phyloP scores from a whole-genome alignment of 37 sponge, comb jelly and placozoan species.

The Ianthella basta region DNA sequence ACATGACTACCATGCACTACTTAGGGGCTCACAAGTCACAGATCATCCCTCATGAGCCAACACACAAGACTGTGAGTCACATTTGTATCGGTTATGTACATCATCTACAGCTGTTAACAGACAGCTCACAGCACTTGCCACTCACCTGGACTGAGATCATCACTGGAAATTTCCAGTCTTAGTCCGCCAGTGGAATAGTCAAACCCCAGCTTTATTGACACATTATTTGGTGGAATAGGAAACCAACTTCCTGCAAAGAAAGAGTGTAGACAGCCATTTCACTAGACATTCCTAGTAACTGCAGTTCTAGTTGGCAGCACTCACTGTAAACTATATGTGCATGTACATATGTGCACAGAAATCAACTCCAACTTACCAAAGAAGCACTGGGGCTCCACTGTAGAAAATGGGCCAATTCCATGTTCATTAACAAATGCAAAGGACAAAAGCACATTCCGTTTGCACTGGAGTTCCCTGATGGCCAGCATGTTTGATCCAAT shows the following conservation, averaged over 20 bases:
- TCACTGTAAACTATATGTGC: no score
- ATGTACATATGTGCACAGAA: no score
- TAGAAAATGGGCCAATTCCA: neutral
- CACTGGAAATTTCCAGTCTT: neutral
- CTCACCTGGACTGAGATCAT: constrained; percentile 7
- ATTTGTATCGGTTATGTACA: no score
- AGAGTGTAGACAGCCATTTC: no score
- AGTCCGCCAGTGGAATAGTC: neutral
- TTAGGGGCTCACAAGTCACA: no score
- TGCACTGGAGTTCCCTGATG: constrained; percentile 11
- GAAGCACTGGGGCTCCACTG: neutral
- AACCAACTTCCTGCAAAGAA: constrained; percentile 12
- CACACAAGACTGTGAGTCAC: no score
- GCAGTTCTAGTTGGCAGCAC: no score
- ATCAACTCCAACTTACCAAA: neutral
- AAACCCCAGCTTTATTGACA: neutral
- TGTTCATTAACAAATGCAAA: constrained; percentile 1
- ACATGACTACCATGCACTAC: no score
- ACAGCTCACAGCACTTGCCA: neutral
- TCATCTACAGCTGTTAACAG: no score
- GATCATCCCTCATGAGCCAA: no score
- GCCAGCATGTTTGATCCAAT: neutral
- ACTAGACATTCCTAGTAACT: no score
- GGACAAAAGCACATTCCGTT: constrained; percentile 6
- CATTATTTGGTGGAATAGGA: neutral